Evolutionary conservation across 2,797 vertebrate species (phyloP).

Genomic region (Hozukius guyotensis): DNA sequence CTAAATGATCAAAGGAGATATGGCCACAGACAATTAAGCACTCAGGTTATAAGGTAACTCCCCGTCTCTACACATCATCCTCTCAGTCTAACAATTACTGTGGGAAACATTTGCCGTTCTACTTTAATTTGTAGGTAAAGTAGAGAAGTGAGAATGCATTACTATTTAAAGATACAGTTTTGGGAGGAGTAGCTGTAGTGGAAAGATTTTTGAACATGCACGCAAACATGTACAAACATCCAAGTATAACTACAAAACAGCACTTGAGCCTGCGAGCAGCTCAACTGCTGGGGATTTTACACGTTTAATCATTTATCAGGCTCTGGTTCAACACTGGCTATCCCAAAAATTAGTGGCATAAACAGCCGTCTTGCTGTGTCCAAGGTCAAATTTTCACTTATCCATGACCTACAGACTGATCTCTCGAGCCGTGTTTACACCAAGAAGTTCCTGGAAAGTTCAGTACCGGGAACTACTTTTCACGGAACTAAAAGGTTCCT

Average conservation of each 20-base stretch:
- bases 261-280: not conserved
- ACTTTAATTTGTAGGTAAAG: not conserved
- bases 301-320: not conserved
- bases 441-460: too few relatives aligned
- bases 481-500: too few relatives aligned
- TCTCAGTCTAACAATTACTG: not conserved
- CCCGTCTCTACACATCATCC: not conserved
- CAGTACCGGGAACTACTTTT: not conserved
- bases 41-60: not conserved
- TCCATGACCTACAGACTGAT: not conserved
- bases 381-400: not conserved
- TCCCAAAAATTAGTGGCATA: not conserved
- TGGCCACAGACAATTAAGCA: not conserved
- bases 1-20: constrained; percentile 29
- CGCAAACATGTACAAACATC: not conserved
- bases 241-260: not conserved
- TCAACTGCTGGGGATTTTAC: not conserved
- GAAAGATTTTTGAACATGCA: not conserved
- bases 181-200: not conserved
- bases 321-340: not conserved
- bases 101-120: not conserved
- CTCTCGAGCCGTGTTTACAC: not conserved
- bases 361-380: not conserved
- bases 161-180: not conserved
- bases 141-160: not conserved